These are phyloP conservation scores for Eupelmus urozonus DNA, from an alignment of 2,888 invertebrate genomes.

Conservation along the genomic window DNA sequence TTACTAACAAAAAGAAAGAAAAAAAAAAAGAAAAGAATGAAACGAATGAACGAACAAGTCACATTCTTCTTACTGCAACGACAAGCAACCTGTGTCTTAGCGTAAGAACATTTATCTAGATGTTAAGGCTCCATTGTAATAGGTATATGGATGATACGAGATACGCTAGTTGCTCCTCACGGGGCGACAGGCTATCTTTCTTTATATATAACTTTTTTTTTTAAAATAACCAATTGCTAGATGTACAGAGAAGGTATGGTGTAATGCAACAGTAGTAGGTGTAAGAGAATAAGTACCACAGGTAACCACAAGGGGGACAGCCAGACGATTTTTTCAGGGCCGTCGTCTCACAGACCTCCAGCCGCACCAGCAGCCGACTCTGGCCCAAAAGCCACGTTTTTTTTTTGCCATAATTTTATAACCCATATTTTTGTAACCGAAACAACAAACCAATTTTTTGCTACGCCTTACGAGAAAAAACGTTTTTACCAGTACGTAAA, in stretches of 20 bases:
- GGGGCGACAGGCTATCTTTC: too few species aligned
- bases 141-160: too few species aligned
- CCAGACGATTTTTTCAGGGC: constrained; percentile 59
- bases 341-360: constrained; percentile 65
- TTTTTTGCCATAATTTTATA: background rate
- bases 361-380: constrained; percentile 61
- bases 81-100: background rate
- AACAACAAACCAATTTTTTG: background rate
- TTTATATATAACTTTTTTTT: background rate
- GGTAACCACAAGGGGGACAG: too few species aligned
- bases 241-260: constrained; percentile 5
- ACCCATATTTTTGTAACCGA: background rate
- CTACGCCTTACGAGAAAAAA: constrained; percentile 56
- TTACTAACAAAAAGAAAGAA: background rate
- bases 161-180: background rate
- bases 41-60: constrained; percentile 53
- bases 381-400: background rate
- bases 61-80: constrained; percentile 9
- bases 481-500: constrained; percentile 41
- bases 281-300: too few species aligned
- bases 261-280: too few species aligned
- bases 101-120: too few species aligned
- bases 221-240: constrained; percentile 9
- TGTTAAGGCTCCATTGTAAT: too few species aligned
- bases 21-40: background rate